Evolutionary conservation across 2,888 invertebrate species (phyloP).

Genomic region (Leptarthrus brevirostris): DNA sequence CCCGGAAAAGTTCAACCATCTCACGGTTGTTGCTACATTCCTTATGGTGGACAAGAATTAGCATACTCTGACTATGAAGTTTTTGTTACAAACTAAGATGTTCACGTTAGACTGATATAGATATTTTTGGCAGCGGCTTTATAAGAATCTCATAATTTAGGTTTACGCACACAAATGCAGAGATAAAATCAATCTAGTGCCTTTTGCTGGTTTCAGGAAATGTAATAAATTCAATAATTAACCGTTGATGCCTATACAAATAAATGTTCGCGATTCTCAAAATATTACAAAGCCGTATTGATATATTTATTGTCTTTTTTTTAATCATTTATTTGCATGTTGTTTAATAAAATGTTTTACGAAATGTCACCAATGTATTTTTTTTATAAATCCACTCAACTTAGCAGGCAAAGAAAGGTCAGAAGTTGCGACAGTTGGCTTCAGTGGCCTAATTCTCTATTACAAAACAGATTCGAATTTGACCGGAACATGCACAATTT

Average conservation of each 20-base stretch:
- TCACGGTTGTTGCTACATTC: conserved; percentile 85
- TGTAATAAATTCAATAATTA: conserved; percentile 17
- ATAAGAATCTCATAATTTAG: conserved; percentile 23
- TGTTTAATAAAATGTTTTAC: conserved; percentile 44
- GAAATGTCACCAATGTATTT: background rate
- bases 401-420: no score
- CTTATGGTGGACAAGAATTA: conserved; percentile 83
- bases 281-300: conserved; percentile 7
- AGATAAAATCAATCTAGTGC: conserved; percentile 25
- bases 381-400: background rate
- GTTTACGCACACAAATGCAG: conserved; percentile 7
- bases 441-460: no score
- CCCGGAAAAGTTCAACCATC: conserved; percentile 87
- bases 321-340: conserved; percentile 41
- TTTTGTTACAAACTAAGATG: conserved; percentile 66
- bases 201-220: conserved; percentile 26
- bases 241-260: conserved; percentile 36
- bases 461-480: no score
- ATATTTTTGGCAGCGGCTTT: conserved; percentile 22
- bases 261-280: background rate
- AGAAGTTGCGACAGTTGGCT: no score
- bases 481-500: no score
- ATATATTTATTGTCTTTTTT: conserved; percentile 41
- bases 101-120: conserved; percentile 21
- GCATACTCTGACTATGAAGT: conserved; percentile 86